Base-by-base conservation (phyloP, 2,888 invertebrate species). In the Mythimna lalbum region DNA sequence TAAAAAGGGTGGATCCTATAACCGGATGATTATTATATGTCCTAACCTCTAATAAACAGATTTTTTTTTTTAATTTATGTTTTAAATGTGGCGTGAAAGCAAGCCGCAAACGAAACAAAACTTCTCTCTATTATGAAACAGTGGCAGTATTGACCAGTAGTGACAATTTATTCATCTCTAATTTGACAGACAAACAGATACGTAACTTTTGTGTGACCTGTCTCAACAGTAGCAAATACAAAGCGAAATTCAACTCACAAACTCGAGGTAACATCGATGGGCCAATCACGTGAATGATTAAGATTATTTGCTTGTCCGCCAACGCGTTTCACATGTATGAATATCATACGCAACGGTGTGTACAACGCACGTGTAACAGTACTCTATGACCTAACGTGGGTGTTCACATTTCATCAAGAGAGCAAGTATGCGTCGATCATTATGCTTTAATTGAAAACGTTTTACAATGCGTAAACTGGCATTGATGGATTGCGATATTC, bases 391-490 rank as follows among this genome's bases (percentile, higher is more conserved):
- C 82, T 85, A 81, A 87, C 87, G 93, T 93, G 92, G 93, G 93
- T 91, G 92, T 92, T 87, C 88, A 90, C 90, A 90, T 89, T 89
- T 90, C 89, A 90, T 92, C 90, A 88, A 86, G 86, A 76, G 85
- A 91, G 93, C 93, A 91, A 93, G 92, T 89, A 85, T 84, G 90
- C 91, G 91, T 93, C 90, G 89, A 89, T 90, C 87, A 91, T 91
- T 90, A 83, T 82, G 85, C 87, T 90, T 91, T 92, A 92, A 94
- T 94, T 93, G 91, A 92, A 94, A 93, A 91, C 88, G 89, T 88
- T 90, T 90, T 90, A 89, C 89, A 90, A 90, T 89, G 85, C 86
- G 84, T 82, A 79, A 87, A 78, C 74, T 89, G 89, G 89, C 90
- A 87, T 89, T 94, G 93, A 93, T 93, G 88, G 92, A 93, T 94